Percentiles rank a stretch among this genome's conserved stretches.
Evolutionary conservation across 2,888 invertebrate species (phyloP).

Genomic region (Leptarthrus brevirostris): DNA sequence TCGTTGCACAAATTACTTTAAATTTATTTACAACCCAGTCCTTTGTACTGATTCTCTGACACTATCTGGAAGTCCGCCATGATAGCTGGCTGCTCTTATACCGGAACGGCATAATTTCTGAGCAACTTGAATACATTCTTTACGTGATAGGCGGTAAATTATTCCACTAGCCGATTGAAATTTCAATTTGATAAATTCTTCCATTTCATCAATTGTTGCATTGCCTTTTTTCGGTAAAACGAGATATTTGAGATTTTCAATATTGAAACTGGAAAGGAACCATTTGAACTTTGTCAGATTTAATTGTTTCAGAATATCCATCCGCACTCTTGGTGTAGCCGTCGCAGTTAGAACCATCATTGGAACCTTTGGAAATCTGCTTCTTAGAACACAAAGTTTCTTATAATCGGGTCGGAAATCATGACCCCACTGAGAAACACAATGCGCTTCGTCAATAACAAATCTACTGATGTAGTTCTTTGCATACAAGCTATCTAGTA

Average conservation of each 20-base stretch:
- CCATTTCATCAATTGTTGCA: conserved; percentile 78
- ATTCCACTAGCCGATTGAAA: conserved; percentile 85
- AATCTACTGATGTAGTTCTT: conserved; percentile 83
- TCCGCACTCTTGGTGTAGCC: conserved; percentile 90
- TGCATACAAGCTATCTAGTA: conserved; percentile 77
- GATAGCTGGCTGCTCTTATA: conserved; percentile 80
- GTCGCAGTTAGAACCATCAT: conserved; percentile 95
- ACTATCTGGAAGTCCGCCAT: conserved; percentile 85
- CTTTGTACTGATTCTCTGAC: conserved; percentile 79
- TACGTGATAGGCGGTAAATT: conserved; percentile 93
- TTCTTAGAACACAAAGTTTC: conserved; percentile 77
- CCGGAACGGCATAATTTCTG: conserved; percentile 72
- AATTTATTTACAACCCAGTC: conserved; percentile 87
- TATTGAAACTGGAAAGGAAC: conserved; percentile 96
- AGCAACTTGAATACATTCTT: conserved; percentile 88
- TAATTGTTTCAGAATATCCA: conserved; percentile 89
- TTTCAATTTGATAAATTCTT: conserved; percentile 77
- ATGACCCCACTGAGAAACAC: conserved; percentile 99
- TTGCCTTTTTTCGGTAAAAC: conserved; percentile 84
- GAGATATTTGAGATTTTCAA: conserved; percentile 91
- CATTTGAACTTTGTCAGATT: conserved; percentile 80
- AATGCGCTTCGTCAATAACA: conserved; percentile 98
- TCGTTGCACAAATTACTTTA: conserved; percentile 92
- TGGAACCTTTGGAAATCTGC: conserved; percentile 69
- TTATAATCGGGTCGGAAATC: conserved; percentile 95